Evolutionary conservation across 2,797 vertebrate genomes (phyloP).

Genomic region (Protosalanx chinensis): DNA sequence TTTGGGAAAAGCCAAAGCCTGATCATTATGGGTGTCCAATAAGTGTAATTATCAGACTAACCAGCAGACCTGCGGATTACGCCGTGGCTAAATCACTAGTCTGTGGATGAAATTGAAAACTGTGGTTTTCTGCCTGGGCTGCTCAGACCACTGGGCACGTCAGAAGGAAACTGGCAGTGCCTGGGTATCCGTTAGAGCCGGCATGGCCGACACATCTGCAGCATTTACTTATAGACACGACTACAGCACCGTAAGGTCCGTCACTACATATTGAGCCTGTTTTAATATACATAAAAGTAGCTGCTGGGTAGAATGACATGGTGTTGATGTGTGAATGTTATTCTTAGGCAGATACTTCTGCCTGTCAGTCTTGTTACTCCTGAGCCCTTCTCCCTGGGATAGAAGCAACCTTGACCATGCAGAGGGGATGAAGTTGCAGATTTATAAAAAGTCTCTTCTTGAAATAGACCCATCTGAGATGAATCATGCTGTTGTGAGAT

Average conservation of each 20-base stretch:
- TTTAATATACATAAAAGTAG: not conserved
- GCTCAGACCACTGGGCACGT: constrained; percentile 61
- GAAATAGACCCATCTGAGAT: constrained; percentile 50
- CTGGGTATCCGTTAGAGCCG: not conserved
- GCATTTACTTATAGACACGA: not conserved
- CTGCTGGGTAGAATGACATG: not conserved
- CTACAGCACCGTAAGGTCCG: not conserved
- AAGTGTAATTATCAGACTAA: constrained; percentile 74
- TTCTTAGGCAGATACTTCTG: constrained; percentile 11
- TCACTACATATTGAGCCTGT: too few relatives aligned
- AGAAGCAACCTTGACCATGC: constrained; percentile 31
- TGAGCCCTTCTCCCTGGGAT: not conserved
- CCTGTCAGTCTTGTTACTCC: constrained; percentile 29
- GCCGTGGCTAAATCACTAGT: constrained; percentile 65
- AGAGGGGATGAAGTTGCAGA: constrained; percentile 41
- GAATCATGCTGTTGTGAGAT: constrained; percentile 35
- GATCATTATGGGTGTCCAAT: constrained; percentile 72
- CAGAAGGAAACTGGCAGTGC: constrained; percentile 40
- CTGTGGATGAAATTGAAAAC: constrained; percentile 69
- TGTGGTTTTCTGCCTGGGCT: constrained; percentile 65
- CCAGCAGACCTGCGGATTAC: constrained; percentile 62
- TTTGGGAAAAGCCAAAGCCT: constrained; percentile 67
- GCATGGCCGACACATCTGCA: not conserved
- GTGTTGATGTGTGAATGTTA: not conserved
- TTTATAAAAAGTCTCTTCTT: constrained; percentile 41